Evolutionary conservation across 2,113 vertebrate species (phyloP).

Genomic region (Trichomycterus rosablanca): DNA sequence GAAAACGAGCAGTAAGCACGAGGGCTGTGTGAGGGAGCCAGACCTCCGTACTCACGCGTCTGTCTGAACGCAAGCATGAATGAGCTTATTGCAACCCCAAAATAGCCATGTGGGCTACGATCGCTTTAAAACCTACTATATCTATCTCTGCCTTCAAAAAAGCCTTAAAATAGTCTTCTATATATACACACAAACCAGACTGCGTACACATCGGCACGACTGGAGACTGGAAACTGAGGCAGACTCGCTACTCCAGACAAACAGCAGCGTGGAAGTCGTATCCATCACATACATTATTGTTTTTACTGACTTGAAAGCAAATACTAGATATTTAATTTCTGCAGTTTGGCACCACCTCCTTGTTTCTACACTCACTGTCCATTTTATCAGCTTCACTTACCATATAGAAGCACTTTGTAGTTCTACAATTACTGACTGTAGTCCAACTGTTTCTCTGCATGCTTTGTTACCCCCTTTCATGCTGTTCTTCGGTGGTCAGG

Average conservation of each 20-base stretch:
- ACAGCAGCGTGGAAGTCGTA: conserved; percentile 26
- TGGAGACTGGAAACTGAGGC: conserved; percentile 39
- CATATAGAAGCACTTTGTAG: too few species aligned
- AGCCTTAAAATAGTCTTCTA: conserved; percentile 66
- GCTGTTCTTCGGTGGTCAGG: too few species aligned
- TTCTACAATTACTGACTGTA: too few species aligned
- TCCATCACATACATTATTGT: too few species aligned
- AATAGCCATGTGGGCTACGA: conserved; percentile 55
- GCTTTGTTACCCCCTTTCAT: too few species aligned
- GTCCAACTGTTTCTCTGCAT: too few species aligned
- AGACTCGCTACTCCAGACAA: conserved; percentile 44
- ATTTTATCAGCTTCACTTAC: too few species aligned
- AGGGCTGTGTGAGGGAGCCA: conserved; percentile 12
- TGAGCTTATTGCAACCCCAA: conserved; percentile 46
- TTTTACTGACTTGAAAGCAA: too few species aligned
- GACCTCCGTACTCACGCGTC: conserved; percentile 29
- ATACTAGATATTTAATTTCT: too few species aligned
- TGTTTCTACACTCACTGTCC: too few species aligned
- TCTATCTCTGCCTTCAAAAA: conserved; percentile 59
- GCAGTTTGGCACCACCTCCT: too few species aligned
- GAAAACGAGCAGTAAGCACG: conserved; percentile 16
- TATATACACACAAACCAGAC: conserved; percentile 56
- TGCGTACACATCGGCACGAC: conserved; percentile 32
- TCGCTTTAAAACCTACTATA: conserved; percentile 62
- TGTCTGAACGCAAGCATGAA: conserved; percentile 63